A percentile compares a stretch with the other conserved stretches of the same genome.
Conservation (phyloP, 2,113 vertebrate genomes). For the Lepus americanus region DNA sequence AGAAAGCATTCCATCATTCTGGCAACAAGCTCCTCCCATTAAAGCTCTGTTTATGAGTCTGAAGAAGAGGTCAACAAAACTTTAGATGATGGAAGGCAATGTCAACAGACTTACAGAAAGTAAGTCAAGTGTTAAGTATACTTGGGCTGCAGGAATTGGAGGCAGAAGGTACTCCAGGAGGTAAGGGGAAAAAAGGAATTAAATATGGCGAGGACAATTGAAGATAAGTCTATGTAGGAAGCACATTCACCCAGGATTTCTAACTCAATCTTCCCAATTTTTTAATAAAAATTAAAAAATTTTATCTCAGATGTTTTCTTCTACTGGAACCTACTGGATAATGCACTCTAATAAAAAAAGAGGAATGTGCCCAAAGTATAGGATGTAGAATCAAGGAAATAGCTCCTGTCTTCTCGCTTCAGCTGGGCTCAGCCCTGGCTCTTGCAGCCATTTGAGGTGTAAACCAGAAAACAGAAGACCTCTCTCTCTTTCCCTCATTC, state of each 20-base stretch:
- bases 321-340: not conserved
- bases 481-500: too few relatives aligned
- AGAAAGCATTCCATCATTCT: not conserved
- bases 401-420: too few relatives aligned
- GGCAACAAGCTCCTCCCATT: not conserved
- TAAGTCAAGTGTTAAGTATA: not conserved
- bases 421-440: too few relatives aligned
- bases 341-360: not conserved
- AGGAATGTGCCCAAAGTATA: slow-evolving; percentile 5
- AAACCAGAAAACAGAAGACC: too few relatives aligned
- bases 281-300: not conserved
- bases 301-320: not conserved
- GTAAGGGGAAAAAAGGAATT: not conserved
- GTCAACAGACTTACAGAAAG: not conserved
- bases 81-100: not conserved
- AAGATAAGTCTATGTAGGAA: not conserved
- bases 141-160: not conserved
- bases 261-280: not conserved
- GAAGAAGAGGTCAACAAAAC: not conserved
- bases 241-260: not conserved
- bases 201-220: not conserved
- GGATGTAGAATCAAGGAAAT: not conserved
- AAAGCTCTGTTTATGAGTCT: not conserved
- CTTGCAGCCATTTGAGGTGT: too few relatives aligned
- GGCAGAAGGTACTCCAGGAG: too few relatives aligned